A percentile compares a stretch with the other conserved stretches of the same genome.
Evolutionary conservation across 1,140 invertebrate genomes (phyloP).

Genomic region (Psix sp.): DNA sequence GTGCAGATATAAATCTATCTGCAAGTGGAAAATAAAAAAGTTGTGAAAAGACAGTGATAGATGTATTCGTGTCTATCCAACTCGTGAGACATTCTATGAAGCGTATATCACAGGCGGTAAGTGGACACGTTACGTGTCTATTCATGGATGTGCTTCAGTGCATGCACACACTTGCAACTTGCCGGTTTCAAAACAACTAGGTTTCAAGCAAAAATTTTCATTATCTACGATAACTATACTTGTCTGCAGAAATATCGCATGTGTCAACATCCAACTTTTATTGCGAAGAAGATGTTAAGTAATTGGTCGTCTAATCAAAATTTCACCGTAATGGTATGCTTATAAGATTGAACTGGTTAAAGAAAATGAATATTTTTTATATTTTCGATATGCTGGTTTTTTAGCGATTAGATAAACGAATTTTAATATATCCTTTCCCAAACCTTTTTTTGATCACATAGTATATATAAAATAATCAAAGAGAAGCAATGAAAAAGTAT

Average conservation of each 20-base stretch:
- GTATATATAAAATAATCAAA: too few species aligned
- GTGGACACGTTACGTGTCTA: slow-evolving; percentile 59
- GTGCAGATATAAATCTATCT: slow-evolving; percentile 52
- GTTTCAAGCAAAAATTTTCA: slow-evolving; percentile 36
- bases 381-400: too few species aligned
- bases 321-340: too few species aligned
- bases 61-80: slow-evolving; percentile 45
- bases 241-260: slow-evolving; percentile 35
- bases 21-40: slow-evolving; percentile 42
- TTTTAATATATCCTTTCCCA: too few species aligned
- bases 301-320: slow-evolving; percentile 1
- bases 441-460: too few species aligned
- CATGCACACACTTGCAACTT: slow-evolving; percentile 34
- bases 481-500: too few species aligned
- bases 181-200: slow-evolving; percentile 45
- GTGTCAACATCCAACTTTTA: slow-evolving; percentile 19
- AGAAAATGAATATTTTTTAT: too few species aligned
- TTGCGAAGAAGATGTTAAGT: slow-evolving; percentile 18
- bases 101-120: slow-evolving; percentile 63
- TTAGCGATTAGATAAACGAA: too few species aligned
- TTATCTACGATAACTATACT: slow-evolving; percentile 45
- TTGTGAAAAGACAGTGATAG: slow-evolving; percentile 43
- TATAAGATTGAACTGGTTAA: too few species aligned
- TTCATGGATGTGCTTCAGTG: slow-evolving; percentile 39
- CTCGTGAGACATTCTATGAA: slow-evolving; percentile 59